Conservation (phyloP, 2,113 vertebrate species). For the Protobothrops mucrosquamatus region DNA sequence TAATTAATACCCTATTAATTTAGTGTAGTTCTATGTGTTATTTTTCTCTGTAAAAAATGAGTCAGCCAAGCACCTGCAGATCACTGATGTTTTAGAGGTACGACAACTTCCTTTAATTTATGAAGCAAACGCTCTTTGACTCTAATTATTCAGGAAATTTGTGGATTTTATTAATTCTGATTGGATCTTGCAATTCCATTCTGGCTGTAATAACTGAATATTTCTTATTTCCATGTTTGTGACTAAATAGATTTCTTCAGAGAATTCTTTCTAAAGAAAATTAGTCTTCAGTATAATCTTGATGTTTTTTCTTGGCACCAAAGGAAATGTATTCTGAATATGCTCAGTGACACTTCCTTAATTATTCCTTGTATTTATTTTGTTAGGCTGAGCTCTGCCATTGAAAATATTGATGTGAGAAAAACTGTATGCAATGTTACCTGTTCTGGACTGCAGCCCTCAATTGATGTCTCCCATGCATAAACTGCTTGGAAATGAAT, state of each 20-base stretch:
- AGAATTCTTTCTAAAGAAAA: neutral
- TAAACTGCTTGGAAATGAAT: neutral
- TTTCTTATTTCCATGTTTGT: neutral
- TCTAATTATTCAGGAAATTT: neutral
- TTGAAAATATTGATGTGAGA: neutral
- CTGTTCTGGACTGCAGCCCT: neutral
- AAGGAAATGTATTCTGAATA: neutral
- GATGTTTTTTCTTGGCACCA: neutral
- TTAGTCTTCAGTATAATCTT: neutral
- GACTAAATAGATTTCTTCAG: neutral
- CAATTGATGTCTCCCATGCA: neutral
- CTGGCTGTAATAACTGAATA: neutral
- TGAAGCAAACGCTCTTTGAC: neutral
- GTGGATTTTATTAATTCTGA: neutral
- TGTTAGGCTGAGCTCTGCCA: neutral
- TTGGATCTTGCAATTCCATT: neutral
- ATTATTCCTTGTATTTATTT: neutral
- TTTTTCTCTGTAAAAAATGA: neutral
- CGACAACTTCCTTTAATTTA: neutral
- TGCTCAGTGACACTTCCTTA: neutral
- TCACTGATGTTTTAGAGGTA: neutral
- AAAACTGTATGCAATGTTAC: neutral
- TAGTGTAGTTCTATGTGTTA: neutral
- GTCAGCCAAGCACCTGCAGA: neutral
- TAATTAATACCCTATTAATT: neutral